Evolutionary conservation across 2,797 vertebrate genomes (phyloP).

Genomic region (Phoxinus dragarum): DNA sequence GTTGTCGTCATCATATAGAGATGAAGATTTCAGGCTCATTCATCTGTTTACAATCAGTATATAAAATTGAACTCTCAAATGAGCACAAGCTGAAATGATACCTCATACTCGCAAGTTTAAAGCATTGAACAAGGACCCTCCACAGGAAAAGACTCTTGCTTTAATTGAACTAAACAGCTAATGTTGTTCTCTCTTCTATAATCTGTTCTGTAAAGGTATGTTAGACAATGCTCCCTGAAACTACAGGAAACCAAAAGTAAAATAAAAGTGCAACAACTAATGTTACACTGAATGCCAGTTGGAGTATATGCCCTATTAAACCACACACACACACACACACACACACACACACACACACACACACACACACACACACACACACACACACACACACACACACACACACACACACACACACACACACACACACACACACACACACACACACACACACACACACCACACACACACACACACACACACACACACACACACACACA

Average conservation of each 20-base stretch:
- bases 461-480: too few species aligned
- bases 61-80: neutral
- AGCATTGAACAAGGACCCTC: neutral
- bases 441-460: too few species aligned
- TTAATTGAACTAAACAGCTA: neutral
- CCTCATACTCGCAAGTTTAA: neutral
- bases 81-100: neutral
- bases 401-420: too few species aligned
- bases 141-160: neutral
- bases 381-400: too few species aligned
- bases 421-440: too few species aligned
- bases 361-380: too few species aligned
- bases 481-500: too few species aligned
- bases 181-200: neutral
- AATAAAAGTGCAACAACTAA: neutral
- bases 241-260: neutral
- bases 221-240: neutral
- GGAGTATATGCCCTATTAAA: neutral
- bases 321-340: too few species aligned
- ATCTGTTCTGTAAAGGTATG: neutral
- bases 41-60: neutral
- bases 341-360: too few species aligned
- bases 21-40: neutral
- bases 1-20: neutral
- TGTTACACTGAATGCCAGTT: neutral